Evolutionary conservation across 2,113 vertebrate genomes (phyloP), one percentile per base, ranked within the genome.

Genomic region (Litocranius walleri): DNA sequence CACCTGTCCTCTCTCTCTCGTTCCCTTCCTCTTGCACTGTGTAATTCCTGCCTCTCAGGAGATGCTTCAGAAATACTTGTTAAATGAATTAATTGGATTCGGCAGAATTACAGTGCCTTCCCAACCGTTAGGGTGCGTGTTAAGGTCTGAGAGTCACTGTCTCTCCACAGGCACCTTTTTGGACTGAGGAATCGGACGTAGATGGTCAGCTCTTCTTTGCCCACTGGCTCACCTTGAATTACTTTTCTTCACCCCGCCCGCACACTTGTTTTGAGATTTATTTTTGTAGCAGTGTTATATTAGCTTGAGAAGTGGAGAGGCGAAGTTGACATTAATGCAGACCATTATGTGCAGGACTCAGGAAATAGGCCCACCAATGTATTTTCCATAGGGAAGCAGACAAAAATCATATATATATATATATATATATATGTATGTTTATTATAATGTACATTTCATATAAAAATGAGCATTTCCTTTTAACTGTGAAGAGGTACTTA

Each of bases 391-490:
- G 56, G 59, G 82, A 94, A 94, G 17, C 21, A 94, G n/a, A 91
- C 92, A 95, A 84, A 98, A 94, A 67, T n/a, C 12, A 13, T 25
- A 23, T 30, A n/a, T n/a, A n/a, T n/a, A n/a, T n/a, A n/a, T n/a
- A n/a, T n/a, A 61, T 59, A 25, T 88, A 40, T 95, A 15, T n/a
- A 3, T 64, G 16, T n/a, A 7, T 74, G 67, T 74, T 40, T 74
- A 74, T 40, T 74, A 25, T 40, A 78, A 78, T 43, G 11, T 27
- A 30, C 78, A 96, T 97, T 97, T 98, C 61, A 71, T 64, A 90
- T 87, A 67, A 95, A 95, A 62, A 43, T 57, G 81, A 90, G 90
- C 95, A 87, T 95, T 96, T 78, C 40, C 71, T 67, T 48, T 62
- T 93, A 90, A 54, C 81, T 87, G 45, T 88, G 78, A 78, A 89